Percentiles rank a stretch among this genome's conserved stretches.
Evolutionary conservation across 2,113 vertebrate species (phyloP).

Genomic region (Ptilonorhynchus violaceus): DNA sequence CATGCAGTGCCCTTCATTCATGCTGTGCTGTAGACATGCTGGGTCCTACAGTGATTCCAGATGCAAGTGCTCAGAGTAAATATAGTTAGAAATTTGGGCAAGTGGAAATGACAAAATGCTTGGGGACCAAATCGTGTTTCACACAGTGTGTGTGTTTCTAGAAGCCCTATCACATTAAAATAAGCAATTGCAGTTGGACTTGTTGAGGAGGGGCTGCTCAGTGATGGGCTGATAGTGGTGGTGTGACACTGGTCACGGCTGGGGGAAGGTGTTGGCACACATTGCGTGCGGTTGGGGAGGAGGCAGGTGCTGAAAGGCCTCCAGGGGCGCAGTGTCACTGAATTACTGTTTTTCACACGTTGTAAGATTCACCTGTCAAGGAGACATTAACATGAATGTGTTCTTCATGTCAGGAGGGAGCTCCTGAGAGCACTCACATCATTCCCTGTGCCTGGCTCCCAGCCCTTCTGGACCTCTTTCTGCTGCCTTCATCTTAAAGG

Average conservation of each 20-base stretch:
- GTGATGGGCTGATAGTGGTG: background rate
- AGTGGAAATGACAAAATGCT: background rate
- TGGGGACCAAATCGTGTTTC: background rate
- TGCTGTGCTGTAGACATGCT: background rate
- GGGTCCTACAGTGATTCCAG: background rate
- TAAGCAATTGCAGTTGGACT: background rate
- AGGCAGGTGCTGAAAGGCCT: background rate
- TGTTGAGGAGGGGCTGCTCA: fast-evolving
- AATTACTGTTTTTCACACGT: background rate
- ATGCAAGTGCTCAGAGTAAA: background rate
- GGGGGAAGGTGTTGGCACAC: background rate
- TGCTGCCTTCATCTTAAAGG: background rate
- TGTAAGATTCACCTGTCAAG: background rate
- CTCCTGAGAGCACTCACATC: background rate
- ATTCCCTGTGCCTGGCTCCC: background rate
- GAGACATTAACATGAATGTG: background rate
- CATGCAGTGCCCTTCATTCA: background rate
- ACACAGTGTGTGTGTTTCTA: background rate
- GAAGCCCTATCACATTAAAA: background rate
- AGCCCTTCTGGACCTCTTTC: background rate
- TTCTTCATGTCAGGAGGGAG: background rate
- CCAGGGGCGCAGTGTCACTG: background rate
- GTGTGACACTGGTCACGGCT: background rate
- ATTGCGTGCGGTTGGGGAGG: background rate
- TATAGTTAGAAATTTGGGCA: background rate